These are phyloP conservation scores for Microtus pennsylvanicus DNA, from an alignment of 2,113 vertebrate genomes.

Conservation along the genomic window DNA sequence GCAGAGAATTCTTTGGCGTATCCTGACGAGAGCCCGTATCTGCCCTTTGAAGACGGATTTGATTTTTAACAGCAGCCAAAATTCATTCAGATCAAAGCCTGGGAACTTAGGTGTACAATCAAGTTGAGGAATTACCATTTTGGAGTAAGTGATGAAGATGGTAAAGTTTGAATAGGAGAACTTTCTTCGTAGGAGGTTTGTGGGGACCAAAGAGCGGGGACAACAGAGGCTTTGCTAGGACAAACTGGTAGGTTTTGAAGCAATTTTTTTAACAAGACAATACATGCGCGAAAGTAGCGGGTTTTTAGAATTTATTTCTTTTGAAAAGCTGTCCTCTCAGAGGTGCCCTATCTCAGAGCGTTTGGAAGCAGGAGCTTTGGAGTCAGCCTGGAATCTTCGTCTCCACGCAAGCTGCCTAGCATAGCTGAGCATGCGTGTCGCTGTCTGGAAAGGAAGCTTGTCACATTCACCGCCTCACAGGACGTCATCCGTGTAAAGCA, in stretches of 20 bases:
- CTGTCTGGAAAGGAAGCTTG: background rate
- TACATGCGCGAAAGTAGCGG: background rate
- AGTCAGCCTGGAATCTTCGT: background rate
- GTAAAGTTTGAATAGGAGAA: background rate
- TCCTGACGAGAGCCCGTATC: constrained; percentile 66
- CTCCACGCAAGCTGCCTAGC: background rate
- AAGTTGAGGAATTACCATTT: constrained; percentile 49
- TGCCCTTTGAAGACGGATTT: constrained; percentile 69
- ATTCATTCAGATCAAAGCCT: constrained; percentile 75
- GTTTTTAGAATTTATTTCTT: constrained; percentile 42
- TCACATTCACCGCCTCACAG: background rate
- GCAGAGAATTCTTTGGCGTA: constrained; percentile 59
- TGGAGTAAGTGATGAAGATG: constrained; percentile 43
- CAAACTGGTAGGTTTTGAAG: constrained; percentile 11
- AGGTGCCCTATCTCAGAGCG: background rate
- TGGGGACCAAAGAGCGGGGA: background rate
- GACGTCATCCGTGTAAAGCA: background rate
- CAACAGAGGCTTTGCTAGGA: background rate
- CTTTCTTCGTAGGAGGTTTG: constrained; percentile 35
- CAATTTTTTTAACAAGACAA: constrained; percentile 36
- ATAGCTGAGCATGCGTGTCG: background rate
- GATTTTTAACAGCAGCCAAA: constrained; percentile 73
- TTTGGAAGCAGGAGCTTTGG: background rate
- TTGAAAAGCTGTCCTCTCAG: background rate
- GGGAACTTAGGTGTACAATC: constrained; percentile 34